Evolutionary conservation across 2,113 vertebrate species (phyloP).

Genomic region (Athene noctua): DNA sequence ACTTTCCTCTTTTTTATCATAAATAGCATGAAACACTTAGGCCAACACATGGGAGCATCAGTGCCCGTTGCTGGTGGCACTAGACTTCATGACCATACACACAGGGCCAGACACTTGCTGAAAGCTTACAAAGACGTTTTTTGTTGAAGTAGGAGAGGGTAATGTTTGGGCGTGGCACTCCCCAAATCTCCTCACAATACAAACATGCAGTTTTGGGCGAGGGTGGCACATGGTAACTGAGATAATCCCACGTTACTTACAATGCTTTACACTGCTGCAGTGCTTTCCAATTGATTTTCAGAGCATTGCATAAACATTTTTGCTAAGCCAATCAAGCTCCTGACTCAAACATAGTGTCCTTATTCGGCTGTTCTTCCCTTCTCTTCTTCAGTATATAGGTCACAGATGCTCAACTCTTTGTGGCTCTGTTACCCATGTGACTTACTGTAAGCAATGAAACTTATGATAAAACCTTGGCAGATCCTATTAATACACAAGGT

Average conservation of each 20-base stretch:
- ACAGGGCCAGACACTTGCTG: background rate
- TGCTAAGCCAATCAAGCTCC: background rate
- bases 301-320: background rate
- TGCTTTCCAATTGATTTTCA: background rate
- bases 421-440: background rate
- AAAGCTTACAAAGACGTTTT: background rate
- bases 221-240: background rate
- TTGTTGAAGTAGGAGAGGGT: background rate
- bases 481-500: constrained; percentile 54
- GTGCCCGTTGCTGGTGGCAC: background rate
- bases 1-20: background rate
- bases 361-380: background rate
- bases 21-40: background rate
- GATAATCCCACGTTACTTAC: background rate
- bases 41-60: fast-evolving
- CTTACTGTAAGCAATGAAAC: background rate
- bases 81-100: background rate
- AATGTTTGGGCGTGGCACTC: fast-evolving
- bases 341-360: background rate
- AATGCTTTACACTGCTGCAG: background rate
- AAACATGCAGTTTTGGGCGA: fast-evolving
- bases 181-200: background rate
- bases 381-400: constrained; percentile 8
- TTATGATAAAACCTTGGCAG: background rate
- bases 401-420: constrained; percentile 38